phyloP scores from a whole-genome alignment of 2,797 vertebrate genomes.

The Bradypodion pumilum region DNA sequence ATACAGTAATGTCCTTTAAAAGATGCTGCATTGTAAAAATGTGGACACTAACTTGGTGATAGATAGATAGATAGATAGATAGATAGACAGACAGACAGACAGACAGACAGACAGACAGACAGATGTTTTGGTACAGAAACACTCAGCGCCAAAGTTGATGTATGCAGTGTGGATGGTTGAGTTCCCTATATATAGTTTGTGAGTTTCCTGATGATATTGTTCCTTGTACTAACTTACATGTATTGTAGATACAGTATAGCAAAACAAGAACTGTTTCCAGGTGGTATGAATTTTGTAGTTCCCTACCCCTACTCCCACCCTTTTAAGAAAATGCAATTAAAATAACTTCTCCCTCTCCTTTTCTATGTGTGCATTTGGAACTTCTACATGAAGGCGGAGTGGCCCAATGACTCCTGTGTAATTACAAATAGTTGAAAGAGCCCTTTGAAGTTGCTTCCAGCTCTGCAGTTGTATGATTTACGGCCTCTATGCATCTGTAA shows the following conservation, averaged over 20 bases:
- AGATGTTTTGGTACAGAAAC: too few species aligned
- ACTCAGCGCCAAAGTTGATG: too few species aligned
- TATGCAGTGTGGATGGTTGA: too few species aligned
- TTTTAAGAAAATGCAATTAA: background rate
- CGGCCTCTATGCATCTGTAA: slow-evolving; percentile 27
- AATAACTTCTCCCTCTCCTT: background rate
- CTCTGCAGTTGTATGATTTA: slow-evolving; percentile 27
- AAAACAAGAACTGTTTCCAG: background rate
- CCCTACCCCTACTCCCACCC: too few species aligned
- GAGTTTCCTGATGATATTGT: too few species aligned
- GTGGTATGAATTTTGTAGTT: background rate
- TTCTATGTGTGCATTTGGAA: background rate
- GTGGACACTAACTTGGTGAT: too few species aligned
- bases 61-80: too few species aligned
- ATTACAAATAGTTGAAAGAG: slow-evolving; percentile 20
- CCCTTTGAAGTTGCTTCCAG: slow-evolving; percentile 32
- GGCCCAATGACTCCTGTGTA: background rate
- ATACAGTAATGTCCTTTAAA: background rate
- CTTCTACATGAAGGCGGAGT: background rate
- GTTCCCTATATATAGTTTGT: too few species aligned
- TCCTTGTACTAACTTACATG: too few species aligned
- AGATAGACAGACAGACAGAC: too few species aligned
- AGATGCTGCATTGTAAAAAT: too few species aligned
- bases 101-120: too few species aligned
- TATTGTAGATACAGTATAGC: background rate